Evolutionary conservation across 2,113 vertebrate genomes (phyloP), one percentile per base, ranked within the genome.

Genomic region (Paratilapia polleni): DNA sequence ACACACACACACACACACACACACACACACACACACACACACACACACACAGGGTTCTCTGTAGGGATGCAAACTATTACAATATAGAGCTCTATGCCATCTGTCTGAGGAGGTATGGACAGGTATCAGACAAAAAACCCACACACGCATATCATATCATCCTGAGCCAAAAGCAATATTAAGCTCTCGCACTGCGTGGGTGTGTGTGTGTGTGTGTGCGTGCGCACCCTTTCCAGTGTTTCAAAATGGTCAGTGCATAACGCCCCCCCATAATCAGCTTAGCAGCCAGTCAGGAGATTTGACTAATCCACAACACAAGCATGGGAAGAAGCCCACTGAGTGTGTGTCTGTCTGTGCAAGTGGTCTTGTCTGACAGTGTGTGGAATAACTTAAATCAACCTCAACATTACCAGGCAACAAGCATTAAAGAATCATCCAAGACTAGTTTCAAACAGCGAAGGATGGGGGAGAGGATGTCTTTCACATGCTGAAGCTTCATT

Each of bases 291-390:
- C 89, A 52, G 88, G 85, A 88, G 92, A 92, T 94, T 93, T 93
- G 91, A 90, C 84, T 94, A 94, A 94, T 94, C 94, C 90, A 84
- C 84, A 88, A 90, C 92, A 91, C 89, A 91, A 94, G 82, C 87
- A 92, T 91, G 91, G 82, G 84, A 93, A 85, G 84, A 70, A 89
- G 82, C 89, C 83, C 38, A 66, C 87, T 79, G 79, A 66, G 90
- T 85, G 88, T 86, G 85, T 87, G 92, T 91, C 64, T 87, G 88
- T 80, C 66, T 81, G 83, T 3, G 31, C 7, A 52, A 63, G 62
- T 49, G 60, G 78, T 86, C 81, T 73, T 77, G 81, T 73, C 84
- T 52, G 90, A 82, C 82, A 34, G 82, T 60, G 79, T 68, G 79
- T 82, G 81, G 15, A 83, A 66, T 22, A n/a, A 61, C 11, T 85